Conservation (phyloP, 2,888 invertebrate genomes). For the Synergus laeviventris region DNA sequence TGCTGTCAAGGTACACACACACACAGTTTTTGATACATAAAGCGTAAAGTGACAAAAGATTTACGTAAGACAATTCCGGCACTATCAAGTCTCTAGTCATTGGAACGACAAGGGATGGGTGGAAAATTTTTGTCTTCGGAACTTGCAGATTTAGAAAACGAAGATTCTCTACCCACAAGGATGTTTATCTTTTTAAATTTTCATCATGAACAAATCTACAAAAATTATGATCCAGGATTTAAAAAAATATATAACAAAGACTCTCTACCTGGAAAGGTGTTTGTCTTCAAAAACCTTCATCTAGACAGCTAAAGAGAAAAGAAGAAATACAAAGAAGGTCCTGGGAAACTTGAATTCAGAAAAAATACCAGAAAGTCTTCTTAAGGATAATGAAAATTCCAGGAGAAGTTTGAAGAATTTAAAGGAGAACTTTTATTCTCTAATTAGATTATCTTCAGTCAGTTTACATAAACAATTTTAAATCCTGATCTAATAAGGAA, state of each 20-base stretch:
- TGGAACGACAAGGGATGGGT: constrained; percentile 52
- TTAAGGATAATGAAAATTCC: too few species aligned
- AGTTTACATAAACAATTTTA: not conserved
- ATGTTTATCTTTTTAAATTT: not conserved
- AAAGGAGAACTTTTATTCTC: not conserved
- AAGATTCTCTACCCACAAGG: constrained; percentile 5
- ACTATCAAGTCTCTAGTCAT: constrained; percentile 20
- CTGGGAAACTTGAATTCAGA: not conserved
- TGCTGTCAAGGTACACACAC: constrained; percentile 73
- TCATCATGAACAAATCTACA: not conserved
- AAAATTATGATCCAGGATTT: not conserved
- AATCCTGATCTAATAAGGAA: not conserved
- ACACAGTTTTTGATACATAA: constrained; percentile 25
- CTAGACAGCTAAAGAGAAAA: not conserved
- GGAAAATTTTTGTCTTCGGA: constrained; percentile 44
- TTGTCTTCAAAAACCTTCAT: not conserved
- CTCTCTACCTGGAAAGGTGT: not conserved
- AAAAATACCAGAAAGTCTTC: not conserved
- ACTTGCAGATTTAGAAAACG: constrained; percentile 29
- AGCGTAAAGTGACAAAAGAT: constrained; percentile 41
- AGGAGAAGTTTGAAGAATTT: not conserved
- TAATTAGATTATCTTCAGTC: not conserved
- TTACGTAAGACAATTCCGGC: not conserved
- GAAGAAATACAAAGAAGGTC: not conserved
- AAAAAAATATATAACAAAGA: not conserved